Base-by-base conservation (phyloP, 2,113 vertebrate genomes). In the Prinia subflava region DNA sequence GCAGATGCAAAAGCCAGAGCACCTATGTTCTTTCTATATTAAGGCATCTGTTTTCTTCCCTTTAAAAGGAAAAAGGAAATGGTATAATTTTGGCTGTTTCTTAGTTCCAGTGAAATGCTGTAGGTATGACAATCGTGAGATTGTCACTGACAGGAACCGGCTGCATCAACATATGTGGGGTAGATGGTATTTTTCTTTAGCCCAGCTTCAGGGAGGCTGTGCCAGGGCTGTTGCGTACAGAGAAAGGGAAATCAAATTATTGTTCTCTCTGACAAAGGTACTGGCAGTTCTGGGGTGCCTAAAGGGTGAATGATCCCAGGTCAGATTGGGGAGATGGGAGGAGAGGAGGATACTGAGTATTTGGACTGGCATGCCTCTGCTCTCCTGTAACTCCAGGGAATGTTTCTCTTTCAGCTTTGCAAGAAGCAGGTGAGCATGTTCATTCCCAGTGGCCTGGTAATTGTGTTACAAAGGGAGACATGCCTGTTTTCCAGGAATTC, bases 401-500 rank as follows among this genome's bases (percentile, higher is more conserved):
- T 87, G 37, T 62, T 92, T 92, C 60, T 91, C 53, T 89, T 87
- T 49, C 63, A 64, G 69, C 69, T 83, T 87, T 80, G 30, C n/a
- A 33, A 77, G 44, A 68, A 81, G 68, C 90, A 95, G 93, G 93
- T 93, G 73, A 90, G 85, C 28, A 0, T 21, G 41, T 83, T 83
- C 28, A 23, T 96, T 96, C 79, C 3, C 5, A 86, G 56, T 53
- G 50, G 79, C 47, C 75, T 88, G 77, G 57, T 91, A 90, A 86
- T 87, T 87, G 57, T 78, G 56, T 89, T 81, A 90, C 64, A 94
- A 87, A 87, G 90, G 76, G 47, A 93, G 88, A 71, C 62, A 1
- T 73, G 73, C 57, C 49, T 93, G 90, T 85, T 89, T 91, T 95
- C 92, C 53, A 97, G 91, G 93, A 95, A 96, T 93, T 81, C 76